Evolutionary conservation across 2,888 invertebrate genomes (phyloP), one percentile per base, ranked within the genome.

Genomic region (Trissoscelio sp.): DNA sequence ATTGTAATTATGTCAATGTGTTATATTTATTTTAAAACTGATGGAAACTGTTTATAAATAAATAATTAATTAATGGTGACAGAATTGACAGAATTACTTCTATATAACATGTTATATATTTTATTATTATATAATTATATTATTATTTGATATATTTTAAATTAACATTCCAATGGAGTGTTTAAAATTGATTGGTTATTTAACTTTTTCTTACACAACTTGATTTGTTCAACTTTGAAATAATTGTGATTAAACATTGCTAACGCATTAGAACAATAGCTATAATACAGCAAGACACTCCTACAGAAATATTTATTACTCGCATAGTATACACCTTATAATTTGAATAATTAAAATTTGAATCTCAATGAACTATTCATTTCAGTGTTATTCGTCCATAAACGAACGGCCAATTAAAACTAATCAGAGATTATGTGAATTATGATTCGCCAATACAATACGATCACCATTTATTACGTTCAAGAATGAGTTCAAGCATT

Each of bases 321-420:
- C 9, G 18, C 9, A 18, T 9, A 44, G 5, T 44, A 9, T 44
- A 9, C 18, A 44, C 44, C 7, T 44, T 44, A 18, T 44, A 44
- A 44, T 44, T 18, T 44, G 44, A 44, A 44, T 44, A 44, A 44
- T 44, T 16, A 44, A 44, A 44, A 44, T 44, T 44, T 7, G 18
- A 44, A 44, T 44, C 44, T 44, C 44, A 44, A 18, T 44, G 44
- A 44, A 18, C 16, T 44, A 44, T 18, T 44, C 16, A 44, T 44
- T 44, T 44, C 18, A 16, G 44, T 44, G 18, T 44, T 18, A 44
- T 44, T 44, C 16, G 6, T 7, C 5, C 9, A 9, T 18, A 44
- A 44, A 18, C 4, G 44, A 44, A 18, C 18, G 44, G 18, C 1
- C 18, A 44, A 44, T 44, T 44, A 44, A 44, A 44, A 44, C 44